Evolutionary conservation across 64 coral and sea anemone species (phyloP).

Genomic region (Platygyra sinensis): DNA sequence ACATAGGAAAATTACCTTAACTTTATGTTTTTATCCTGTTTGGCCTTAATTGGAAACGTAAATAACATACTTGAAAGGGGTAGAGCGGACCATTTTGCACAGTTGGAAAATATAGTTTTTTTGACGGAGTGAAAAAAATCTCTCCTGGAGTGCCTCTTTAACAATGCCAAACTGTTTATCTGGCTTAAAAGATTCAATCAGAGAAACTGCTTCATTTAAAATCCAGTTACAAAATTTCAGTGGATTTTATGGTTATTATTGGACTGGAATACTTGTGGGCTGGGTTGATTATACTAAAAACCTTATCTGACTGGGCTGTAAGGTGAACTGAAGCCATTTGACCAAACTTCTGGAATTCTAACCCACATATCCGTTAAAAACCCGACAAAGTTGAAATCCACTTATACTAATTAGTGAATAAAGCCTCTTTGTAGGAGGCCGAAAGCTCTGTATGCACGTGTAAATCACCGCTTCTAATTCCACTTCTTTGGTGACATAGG

Average conservation of each 20-base stretch:
- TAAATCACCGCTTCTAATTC: slow-evolving; percentile 4
- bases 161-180: neutral
- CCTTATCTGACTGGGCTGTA: neutral
- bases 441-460: neutral
- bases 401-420: slow-evolving; percentile 14
- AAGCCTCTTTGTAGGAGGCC: neutral
- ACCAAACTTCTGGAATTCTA: neutral
- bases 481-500: neutral
- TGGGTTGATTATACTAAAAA: neutral
- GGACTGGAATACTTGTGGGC: neutral
- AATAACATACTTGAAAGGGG: neutral
- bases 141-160: neutral
- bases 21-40: neutral
- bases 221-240: neutral
- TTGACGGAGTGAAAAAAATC: neutral
- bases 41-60: slow-evolving; percentile 8
- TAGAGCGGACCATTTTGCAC: slow-evolving; percentile 14
- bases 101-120: neutral
- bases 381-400: slow-evolving; percentile 35
- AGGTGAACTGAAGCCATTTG: slow-evolving; percentile 11
- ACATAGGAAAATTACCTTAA: slow-evolving; percentile 4
- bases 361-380: slow-evolving; percentile 23
- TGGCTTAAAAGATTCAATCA: neutral
- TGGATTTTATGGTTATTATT: neutral
- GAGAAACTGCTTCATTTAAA: neutral